Conservation (phyloP, 2,888 invertebrate genomes). For the Mythimna vitellina region DNA sequence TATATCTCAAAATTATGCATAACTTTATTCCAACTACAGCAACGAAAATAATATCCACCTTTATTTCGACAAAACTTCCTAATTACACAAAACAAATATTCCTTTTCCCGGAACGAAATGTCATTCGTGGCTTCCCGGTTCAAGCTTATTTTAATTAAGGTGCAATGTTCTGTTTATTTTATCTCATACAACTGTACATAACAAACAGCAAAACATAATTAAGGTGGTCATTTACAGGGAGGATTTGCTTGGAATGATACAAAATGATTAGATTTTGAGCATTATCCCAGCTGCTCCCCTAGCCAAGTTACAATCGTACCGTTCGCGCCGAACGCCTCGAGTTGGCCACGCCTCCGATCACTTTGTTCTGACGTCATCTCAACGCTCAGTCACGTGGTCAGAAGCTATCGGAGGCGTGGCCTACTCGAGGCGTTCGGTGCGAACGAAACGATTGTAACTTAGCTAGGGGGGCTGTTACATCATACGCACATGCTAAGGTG, state of each 20-base stretch:
- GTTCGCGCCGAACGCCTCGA: no score
- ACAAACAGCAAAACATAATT: not conserved
- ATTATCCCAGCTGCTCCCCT: no score
- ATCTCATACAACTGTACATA: not conserved
- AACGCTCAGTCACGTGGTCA: no score
- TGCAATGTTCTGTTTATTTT: constrained; percentile 1
- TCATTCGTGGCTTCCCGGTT: not conserved
- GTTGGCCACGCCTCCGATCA: no score
- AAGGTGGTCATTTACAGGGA: not conserved
- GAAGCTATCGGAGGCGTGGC: no score
- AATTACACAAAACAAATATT: constrained; percentile 5
- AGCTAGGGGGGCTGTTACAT: no score
- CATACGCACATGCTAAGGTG: not conserved
- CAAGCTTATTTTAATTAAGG: constrained; percentile 9
- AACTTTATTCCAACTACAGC: not conserved
- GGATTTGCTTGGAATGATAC: not conserved
- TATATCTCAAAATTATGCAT: not conserved
- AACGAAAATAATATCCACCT: not conserved
- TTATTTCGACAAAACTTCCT: constrained; percentile 11
- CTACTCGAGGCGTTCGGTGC: no score
- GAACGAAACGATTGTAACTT: no score
- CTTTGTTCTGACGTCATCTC: no score
- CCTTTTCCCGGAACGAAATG: constrained; percentile 19
- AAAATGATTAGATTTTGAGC: not conserved
- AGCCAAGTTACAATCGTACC: no score